Evolutionary conservation across 2,797 vertebrate genomes (phyloP), one percentile per base, ranked within the genome.

Genomic region (Oreonectes daqikongensis): DNA sequence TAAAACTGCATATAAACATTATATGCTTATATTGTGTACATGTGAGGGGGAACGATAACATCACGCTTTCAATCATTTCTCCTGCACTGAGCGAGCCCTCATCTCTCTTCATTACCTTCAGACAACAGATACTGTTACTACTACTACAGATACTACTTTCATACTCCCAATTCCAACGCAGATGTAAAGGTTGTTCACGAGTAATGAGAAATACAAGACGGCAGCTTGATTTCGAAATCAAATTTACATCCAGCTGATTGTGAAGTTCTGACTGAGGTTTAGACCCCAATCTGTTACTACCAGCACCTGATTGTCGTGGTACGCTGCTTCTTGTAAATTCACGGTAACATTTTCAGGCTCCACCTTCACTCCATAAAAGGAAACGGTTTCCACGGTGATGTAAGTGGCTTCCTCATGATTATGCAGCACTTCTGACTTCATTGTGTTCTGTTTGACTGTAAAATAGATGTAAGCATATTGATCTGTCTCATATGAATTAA

Each of bases 211-310:
- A 30, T 59, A 26, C 55, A 59, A 9, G 55, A 28, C 24, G 3
- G 50, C 9, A 61, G 38, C 26, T 24, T 68, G 17, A 9, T 28
- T 79, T 26, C 32, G 12, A 46, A 55, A 20, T 55, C 7, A 15
- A 0, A 17, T 77, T 83, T 85, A 95, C 74, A 88, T 85, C 95
- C 95, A 96, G 80, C 63, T 92, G 86, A 96, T 85, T 61, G 92
- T 93, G 91, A 97, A 96, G 87, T 93, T 93, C 79, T 89, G 91
- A 81, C 74, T 91, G 79, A 97, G 94, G 65, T 84, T 90, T 55
- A 96, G 88, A 30, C 89, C 86, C 0, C 96, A 90, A 71, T 90
- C 79, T 1, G 82, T 77, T 20, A 96, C 93, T 0, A 81, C 89
- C 76, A 97, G 77, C 84, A 95, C 95, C 94, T 95, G 88, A 78